These are phyloP conservation scores for Coptodon bakossiorum DNA, from an alignment of 2,113 vertebrate species.

Conservation along the genomic window DNA sequence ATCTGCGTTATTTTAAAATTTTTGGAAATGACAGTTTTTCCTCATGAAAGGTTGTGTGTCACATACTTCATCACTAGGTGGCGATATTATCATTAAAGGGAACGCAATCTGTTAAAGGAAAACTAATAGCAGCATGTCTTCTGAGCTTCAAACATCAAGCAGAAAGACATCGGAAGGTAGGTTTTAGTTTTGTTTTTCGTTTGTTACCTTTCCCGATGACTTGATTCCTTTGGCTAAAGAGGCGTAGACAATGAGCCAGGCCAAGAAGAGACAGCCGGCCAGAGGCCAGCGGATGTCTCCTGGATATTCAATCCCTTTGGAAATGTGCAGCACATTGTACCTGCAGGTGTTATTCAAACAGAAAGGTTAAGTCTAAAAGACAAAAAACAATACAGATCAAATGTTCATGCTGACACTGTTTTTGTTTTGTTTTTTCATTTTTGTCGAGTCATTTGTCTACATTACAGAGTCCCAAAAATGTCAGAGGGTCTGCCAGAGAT, in stretches of 20 bases:
- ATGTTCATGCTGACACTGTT: not conserved
- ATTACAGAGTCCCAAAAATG: not conserved
- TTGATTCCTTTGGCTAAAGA: conserved; percentile 99
- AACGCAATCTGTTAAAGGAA: not conserved
- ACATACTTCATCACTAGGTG: not conserved
- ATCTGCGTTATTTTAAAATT: not conserved
- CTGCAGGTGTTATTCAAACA: conserved; percentile 56
- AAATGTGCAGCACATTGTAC: conserved; percentile 97
- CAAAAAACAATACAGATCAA: not conserved
- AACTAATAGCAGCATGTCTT: not conserved
- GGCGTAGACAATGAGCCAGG: conserved; percentile 93
- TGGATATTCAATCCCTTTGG: conserved; percentile 93
- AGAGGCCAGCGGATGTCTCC: conserved; percentile 94
- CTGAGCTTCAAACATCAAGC: not conserved
- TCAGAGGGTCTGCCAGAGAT: not conserved
- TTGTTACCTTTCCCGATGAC: conserved; percentile 90
- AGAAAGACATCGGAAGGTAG: not conserved
- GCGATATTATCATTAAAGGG: not conserved
- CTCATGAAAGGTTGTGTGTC: not conserved
- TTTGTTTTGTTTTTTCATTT: not conserved
- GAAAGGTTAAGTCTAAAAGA: not conserved
- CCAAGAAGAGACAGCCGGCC: conserved; percentile 85
- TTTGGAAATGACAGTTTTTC: not conserved
- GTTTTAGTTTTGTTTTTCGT: not conserved
- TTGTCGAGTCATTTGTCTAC: not conserved